phyloP scores from a whole-genome alignment of 2,113 vertebrate species.

The Centropristis striata region DNA sequence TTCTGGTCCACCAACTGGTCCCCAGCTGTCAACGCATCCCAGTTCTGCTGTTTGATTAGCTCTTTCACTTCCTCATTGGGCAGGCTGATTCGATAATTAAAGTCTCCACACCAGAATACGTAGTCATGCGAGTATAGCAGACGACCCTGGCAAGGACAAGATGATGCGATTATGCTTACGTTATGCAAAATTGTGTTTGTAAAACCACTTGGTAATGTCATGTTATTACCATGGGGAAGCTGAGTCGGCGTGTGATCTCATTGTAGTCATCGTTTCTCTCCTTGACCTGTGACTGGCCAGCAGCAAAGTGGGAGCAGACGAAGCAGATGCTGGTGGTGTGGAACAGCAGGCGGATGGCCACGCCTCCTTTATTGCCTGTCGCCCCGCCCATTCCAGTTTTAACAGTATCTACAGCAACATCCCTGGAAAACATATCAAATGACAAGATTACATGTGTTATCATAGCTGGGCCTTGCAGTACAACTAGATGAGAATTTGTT shows the following conservation, averaged over 20 bases:
- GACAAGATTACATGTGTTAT: background rate
- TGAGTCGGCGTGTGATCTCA: constrained; percentile 95
- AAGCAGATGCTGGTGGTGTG: constrained; percentile 99
- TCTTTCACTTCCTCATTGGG: constrained; percentile 99
- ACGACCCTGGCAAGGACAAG: constrained; percentile 87
- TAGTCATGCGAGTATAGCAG: constrained; percentile 98
- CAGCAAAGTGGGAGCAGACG: constrained; percentile 97
- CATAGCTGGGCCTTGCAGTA: background rate
- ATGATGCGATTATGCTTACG: background rate
- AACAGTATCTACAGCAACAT: constrained; percentile 97
- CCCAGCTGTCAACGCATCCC: constrained; percentile 93
- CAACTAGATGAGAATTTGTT: background rate
- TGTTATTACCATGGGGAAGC: constrained; percentile 94
- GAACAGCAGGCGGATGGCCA: constrained; percentile 96
- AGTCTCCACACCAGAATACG: constrained; percentile 99
- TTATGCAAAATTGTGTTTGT: background rate
- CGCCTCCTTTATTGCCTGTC: constrained; percentile 97
- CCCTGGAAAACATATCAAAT: constrained; percentile 80
- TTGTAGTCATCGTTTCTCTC: constrained; percentile 97
- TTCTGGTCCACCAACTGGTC: constrained; percentile 97
- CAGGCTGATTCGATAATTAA: constrained; percentile 96
- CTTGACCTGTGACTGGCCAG: constrained; percentile 97
- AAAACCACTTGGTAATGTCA: background rate
- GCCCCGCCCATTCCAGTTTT: constrained; percentile 99
- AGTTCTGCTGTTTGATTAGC: constrained; percentile 93